Evolutionary conservation across 1,140 invertebrate species (phyloP).

Genomic region (Drosophila watanabei): DNA sequence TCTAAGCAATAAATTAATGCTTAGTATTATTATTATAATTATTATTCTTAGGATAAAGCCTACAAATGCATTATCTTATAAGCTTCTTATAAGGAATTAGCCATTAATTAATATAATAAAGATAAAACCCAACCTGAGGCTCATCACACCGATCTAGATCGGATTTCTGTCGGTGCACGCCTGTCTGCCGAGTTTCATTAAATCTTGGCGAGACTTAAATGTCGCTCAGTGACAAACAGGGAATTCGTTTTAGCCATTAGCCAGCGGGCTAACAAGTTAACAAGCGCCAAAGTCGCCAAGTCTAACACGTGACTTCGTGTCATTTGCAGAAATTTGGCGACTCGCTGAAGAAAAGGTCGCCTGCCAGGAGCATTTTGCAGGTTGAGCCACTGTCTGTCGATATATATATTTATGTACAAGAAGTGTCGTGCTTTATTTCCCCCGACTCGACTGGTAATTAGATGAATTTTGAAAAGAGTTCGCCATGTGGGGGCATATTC

Average conservation of each 20-base stretch:
- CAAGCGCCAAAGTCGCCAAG: slow-evolving; percentile 81
- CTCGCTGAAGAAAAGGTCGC: slow-evolving; percentile 38
- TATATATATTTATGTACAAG: slow-evolving; percentile 33
- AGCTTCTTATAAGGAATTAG: neutral
- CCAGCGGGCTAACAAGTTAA: slow-evolving; percentile 74
- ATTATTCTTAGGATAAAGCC: too few species aligned
- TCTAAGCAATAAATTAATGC: neutral
- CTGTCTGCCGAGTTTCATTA: slow-evolving; percentile 52
- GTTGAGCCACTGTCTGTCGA: slow-evolving; percentile 30
- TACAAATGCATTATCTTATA: too few species aligned
- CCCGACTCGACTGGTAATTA: slow-evolving; percentile 57
- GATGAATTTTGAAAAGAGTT: slow-evolving; percentile 45
- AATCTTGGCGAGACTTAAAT: slow-evolving; percentile 73
- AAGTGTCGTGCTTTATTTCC: slow-evolving; percentile 33
- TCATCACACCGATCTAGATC: neutral
- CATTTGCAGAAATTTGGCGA: slow-evolving; percentile 74
- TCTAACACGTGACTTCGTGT: slow-evolving; percentile 83
- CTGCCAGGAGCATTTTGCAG: slow-evolving; percentile 41
- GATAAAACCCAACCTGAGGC: neutral
- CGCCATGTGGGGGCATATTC: slow-evolving; percentile 20
- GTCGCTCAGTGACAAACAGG: slow-evolving; percentile 68
- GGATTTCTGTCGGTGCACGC: neutral
- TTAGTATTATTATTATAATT: too few species aligned
- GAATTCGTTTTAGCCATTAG: slow-evolving; percentile 83
- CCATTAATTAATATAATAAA: neutral